These are phyloP conservation scores for Laothoe populi DNA, from an alignment of 2,888 invertebrate species.

Conservation along the genomic window DNA sequence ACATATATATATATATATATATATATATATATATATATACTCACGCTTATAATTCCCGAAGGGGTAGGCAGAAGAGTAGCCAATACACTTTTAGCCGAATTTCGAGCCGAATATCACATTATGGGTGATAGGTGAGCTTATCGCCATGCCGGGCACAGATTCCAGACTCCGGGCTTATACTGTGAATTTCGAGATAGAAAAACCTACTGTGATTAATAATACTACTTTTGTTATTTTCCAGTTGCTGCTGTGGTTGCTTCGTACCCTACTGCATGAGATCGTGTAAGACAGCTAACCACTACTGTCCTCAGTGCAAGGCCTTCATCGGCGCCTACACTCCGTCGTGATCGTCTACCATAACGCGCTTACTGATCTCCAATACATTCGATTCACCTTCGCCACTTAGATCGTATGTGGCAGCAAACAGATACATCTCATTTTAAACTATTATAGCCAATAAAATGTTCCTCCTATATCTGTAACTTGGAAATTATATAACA, in stretches of 20 bases:
- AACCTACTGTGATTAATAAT: neutral
- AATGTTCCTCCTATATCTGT: conserved; percentile 5
- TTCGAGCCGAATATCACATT: too few relatives aligned
- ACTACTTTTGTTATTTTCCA: conserved; percentile 46
- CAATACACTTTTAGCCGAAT: too few relatives aligned
- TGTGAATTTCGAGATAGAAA: too few relatives aligned
- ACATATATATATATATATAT: too few relatives aligned
- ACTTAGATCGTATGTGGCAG: conserved; percentile 12
- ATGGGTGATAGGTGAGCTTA: too few relatives aligned
- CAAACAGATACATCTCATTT: conserved; percentile 9
- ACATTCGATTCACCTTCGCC: conserved; percentile 5
- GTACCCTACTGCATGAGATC: conserved; percentile 80
- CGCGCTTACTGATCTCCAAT: neutral
- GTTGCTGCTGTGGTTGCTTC: conserved; percentile 78
- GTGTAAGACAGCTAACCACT: conserved; percentile 83
- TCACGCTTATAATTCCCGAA: too few relatives aligned
- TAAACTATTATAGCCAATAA: neutral
- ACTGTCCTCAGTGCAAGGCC: conserved; percentile 78
- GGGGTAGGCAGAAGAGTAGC: too few relatives aligned
- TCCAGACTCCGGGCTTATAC: too few relatives aligned
- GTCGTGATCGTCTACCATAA: conserved; percentile 54
- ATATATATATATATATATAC: too few relatives aligned
- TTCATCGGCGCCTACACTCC: conserved; percentile 72
- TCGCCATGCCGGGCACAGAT: too few relatives aligned
- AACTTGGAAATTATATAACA: neutral